phyloP scores from a whole-genome alignment of 2,888 invertebrate genomes.

The Pachydiplax longipennis region DNA sequence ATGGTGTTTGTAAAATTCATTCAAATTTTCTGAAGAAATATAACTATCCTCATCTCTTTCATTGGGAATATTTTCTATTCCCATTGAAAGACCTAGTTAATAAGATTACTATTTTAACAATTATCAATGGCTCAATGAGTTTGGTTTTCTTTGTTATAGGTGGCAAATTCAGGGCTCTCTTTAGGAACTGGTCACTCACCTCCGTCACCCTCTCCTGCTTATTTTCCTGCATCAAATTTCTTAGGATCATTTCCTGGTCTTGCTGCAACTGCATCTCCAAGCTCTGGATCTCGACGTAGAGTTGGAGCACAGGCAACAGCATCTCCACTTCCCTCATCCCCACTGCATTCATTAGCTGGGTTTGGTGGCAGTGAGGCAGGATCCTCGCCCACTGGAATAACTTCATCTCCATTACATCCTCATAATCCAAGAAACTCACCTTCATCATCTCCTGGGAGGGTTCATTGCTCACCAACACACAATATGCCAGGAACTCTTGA shows the following conservation, averaged over 20 bases:
- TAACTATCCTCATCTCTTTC: too few species aligned
- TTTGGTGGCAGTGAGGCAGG: constrained; percentile 3
- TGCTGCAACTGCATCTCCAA: constrained; percentile 53
- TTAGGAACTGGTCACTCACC: constrained; percentile 22
- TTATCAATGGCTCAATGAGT: too few species aligned
- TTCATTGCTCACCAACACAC: background rate
- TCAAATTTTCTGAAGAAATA: too few species aligned
- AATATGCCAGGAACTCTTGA: constrained; percentile 52
- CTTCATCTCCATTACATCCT: background rate
- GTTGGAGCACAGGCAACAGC: constrained; percentile 59
- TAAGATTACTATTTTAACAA: too few species aligned
- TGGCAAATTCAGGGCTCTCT: background rate
- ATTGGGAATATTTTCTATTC: too few species aligned
- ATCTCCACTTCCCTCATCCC: constrained; percentile 62
- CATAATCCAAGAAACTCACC: constrained; percentile 5
- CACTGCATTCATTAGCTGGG: constrained; percentile 52
- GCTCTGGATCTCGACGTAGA: constrained; percentile 52
- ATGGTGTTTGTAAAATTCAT: too few species aligned
- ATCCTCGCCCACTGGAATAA: background rate
- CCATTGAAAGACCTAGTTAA: too few species aligned
- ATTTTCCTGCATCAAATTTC: constrained; percentile 57
- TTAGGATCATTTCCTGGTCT: constrained; percentile 58
- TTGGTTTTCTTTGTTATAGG: background rate
- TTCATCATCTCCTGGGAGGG: constrained; percentile 9
- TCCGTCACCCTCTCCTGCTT: constrained; percentile 7